Conservation (phyloP, 2,888 invertebrate species). For the Amphipoea oculea region DNA sequence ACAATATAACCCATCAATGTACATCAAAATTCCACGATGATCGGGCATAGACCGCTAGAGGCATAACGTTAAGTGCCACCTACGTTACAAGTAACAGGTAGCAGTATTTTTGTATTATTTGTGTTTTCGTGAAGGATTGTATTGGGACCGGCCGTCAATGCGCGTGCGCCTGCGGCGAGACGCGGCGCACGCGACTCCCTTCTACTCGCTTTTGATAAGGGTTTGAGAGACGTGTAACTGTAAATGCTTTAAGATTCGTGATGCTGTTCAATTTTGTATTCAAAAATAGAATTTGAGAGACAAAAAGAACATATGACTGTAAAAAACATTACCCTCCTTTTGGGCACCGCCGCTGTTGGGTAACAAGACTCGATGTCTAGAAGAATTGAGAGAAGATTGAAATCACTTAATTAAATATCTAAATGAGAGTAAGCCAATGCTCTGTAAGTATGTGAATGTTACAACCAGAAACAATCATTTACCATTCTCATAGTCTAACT, state of each 20-base stretch:
- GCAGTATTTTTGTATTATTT: slow-evolving; percentile 67
- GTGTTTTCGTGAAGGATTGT: slow-evolving; percentile 62
- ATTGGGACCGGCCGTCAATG: slow-evolving; percentile 60
- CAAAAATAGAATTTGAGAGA: background rate
- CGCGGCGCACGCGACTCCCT: slow-evolving; percentile 66
- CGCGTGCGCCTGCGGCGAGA: slow-evolving; percentile 58
- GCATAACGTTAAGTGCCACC: slow-evolving; percentile 62
- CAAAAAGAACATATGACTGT: background rate
- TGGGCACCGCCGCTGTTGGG: background rate
- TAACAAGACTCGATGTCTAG: background rate
- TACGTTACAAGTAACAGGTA: slow-evolving; percentile 64
- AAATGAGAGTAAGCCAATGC: background rate
- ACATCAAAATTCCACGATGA: slow-evolving; percentile 40
- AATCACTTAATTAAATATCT: background rate
- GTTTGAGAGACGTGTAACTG: slow-evolving; percentile 54
- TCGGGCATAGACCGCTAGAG: slow-evolving; percentile 55
- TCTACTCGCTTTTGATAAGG: slow-evolving; percentile 56
- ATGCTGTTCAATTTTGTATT: background rate
- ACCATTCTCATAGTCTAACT: slow-evolving; percentile 9
- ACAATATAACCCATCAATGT: slow-evolving; percentile 19
- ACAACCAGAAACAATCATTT: background rate
- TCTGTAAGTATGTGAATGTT: background rate
- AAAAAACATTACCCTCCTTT: background rate
- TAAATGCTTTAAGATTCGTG: slow-evolving; percentile 34
- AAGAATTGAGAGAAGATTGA: background rate